phyloP scores from a whole-genome alignment of 1,140 invertebrate species.

The Varroa destructor region DNA sequence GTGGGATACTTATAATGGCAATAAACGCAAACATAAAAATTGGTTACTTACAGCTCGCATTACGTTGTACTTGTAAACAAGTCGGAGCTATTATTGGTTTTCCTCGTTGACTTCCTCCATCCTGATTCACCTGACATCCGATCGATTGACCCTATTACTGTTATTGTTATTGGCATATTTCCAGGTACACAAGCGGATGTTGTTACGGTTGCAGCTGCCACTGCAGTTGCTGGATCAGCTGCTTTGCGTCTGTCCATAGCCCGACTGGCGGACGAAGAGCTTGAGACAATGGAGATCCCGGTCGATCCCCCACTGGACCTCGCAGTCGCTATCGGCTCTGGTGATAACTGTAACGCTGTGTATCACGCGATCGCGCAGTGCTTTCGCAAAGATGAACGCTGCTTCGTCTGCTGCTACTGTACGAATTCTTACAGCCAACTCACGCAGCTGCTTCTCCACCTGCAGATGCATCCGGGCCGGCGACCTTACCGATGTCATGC shows the following conservation, averaged over 20 bases:
- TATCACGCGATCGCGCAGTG: constrained; percentile 12
- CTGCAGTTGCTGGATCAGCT: too few relatives aligned
- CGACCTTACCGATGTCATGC: constrained; percentile 20
- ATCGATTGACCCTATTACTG: too few relatives aligned
- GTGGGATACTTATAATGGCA: too few relatives aligned
- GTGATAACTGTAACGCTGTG: not conserved
- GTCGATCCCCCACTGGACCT: not conserved
- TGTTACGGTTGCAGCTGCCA: too few relatives aligned
- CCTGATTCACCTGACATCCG: too few relatives aligned
- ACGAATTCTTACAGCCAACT: constrained; percentile 2
- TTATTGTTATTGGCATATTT: too few relatives aligned
- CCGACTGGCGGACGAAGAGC: not conserved
- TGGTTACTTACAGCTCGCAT: too few relatives aligned
- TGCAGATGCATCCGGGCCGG: constrained; percentile 12
- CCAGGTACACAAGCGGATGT: too few relatives aligned
- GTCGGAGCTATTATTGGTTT: too few relatives aligned
- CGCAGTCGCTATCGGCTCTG: not conserved
- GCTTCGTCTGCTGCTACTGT: constrained; percentile 24
- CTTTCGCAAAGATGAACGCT: constrained; percentile 2
- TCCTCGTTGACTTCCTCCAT: too few relatives aligned
- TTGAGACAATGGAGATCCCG: constrained; percentile 13
- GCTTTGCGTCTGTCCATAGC: not conserved
- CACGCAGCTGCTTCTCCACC: constrained; percentile 21
- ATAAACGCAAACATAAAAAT: too few relatives aligned
- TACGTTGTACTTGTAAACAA: too few relatives aligned